Evolutionary conservation across 2,888 invertebrate genomes (phyloP), one percentile per base, ranked within the genome.

Genomic region (Pollenia labialis): DNA sequence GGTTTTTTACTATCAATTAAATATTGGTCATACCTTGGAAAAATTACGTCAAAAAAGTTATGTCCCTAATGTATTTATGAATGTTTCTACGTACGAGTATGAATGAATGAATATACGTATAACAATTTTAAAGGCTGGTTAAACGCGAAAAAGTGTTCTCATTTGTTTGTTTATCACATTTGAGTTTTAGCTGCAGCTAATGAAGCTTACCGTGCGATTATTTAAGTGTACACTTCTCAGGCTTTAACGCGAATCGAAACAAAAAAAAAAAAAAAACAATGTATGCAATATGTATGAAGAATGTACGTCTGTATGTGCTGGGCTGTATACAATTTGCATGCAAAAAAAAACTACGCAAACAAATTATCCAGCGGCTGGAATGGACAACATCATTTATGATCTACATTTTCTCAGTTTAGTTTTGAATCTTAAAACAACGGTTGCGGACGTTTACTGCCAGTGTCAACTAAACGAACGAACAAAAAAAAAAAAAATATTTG

Each of bases 381-480:
- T 83, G 76, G 81, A 76, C 84, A 87, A 58, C 80, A 85, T 80
- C 82, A 79, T 71, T 82, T 56, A 80, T 82, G 71, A 60, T 79
- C 84, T 68, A 81, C 68, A 80, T 71, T 81, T 71, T 71, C 52
- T 80, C 68, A 74, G 77, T 77, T 87, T 50, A 87, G 87, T 87
- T 77, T 87, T 64, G 32, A 84, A 77, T 77, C 68, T 84, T 84
- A 16, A 81, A 81, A 84, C 87, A 81, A 69, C 84, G 74, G 68
- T 62, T 68, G 60, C 77, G 84, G 84, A 81, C 87, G 87, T 81
- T 74, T 72, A 46, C 23, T 87, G 64, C 48, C 72, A 76, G 68
- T 79, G 75, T 66, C 75, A 79, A 86, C 52, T 52, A 69, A 60
- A 44, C 48, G 32, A 60, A 32, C 16, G 16, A 44, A 16, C 0